Conservation (phyloP, 2,888 invertebrate species). For the Tryphoninae sp. region DNA sequence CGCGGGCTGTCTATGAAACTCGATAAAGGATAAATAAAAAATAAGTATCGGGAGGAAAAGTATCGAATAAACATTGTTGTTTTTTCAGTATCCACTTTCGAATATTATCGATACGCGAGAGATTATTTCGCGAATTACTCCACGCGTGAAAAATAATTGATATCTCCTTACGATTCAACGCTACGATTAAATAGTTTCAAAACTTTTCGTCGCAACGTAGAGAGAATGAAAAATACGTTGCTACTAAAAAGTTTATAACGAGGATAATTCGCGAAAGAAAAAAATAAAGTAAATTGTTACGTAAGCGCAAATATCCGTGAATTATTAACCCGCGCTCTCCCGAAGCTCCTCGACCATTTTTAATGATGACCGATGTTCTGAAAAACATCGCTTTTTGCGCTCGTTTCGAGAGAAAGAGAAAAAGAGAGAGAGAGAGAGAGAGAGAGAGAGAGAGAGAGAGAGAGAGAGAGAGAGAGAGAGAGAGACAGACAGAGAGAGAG, state of each 20-base stretch:
- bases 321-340: background rate
- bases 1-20: conserved; percentile 15
- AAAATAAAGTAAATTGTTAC: conserved; percentile 29
- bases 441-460: background rate
- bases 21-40: conserved; percentile 49
- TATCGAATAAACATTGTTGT: background rate
- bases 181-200: conserved; percentile 28
- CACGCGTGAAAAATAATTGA: background rate
- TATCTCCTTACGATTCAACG: background rate
- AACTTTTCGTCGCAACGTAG: background rate
- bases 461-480: background rate
- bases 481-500: background rate
- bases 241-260: conserved; percentile 28
- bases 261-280: background rate
- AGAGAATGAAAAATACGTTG: conserved; percentile 1
- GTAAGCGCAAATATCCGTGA: conserved; percentile 28
- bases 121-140: background rate
- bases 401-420: background rate
- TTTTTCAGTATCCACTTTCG: background rate
- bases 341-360: conserved; percentile 50
- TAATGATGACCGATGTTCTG: conserved; percentile 56
- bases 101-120: background rate
- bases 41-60: conserved; percentile 11
- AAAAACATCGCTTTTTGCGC: conserved; percentile 41
- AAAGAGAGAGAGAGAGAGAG: no score